These are phyloP conservation scores for Panurus biarmicus DNA, from an alignment of 2,113 vertebrate species.

Conservation along the genomic window DNA sequence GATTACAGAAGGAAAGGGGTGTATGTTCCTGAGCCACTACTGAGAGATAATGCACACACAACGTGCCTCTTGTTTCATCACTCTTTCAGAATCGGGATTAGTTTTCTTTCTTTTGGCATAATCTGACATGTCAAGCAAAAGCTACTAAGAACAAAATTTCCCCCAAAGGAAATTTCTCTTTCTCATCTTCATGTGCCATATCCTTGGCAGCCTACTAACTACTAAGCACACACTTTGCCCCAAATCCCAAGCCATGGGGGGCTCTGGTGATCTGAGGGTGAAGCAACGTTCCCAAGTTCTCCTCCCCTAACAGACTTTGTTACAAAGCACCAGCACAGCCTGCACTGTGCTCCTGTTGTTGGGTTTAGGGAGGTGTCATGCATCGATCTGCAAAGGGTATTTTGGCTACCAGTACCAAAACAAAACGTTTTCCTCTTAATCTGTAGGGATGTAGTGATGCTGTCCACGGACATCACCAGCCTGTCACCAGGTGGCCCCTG, in stretches of 20 bases:
- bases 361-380: neutral
- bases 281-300: neutral
- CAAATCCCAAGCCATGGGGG: fast-evolving
- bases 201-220: neutral
- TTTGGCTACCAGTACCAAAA: neutral
- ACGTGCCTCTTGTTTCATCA: neutral
- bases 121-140: constrained; percentile 10
- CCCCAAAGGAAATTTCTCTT: neutral
- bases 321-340: neutral
- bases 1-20: neutral
- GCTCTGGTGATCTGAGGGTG: neutral
- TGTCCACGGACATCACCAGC: neutral
- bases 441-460: neutral
- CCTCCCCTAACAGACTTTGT: neutral
- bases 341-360: fast-evolving
- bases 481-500: neutral
- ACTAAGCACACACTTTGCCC: neutral
- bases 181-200: neutral
- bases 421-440: neutral
- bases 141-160: neutral
- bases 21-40: neutral
- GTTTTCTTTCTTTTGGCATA: neutral
- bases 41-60: neutral
- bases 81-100: neutral
- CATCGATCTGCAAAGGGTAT: neutral